Conservation (phyloP, 2,888 invertebrate species). For the Eudasyphora cyanicolor region DNA sequence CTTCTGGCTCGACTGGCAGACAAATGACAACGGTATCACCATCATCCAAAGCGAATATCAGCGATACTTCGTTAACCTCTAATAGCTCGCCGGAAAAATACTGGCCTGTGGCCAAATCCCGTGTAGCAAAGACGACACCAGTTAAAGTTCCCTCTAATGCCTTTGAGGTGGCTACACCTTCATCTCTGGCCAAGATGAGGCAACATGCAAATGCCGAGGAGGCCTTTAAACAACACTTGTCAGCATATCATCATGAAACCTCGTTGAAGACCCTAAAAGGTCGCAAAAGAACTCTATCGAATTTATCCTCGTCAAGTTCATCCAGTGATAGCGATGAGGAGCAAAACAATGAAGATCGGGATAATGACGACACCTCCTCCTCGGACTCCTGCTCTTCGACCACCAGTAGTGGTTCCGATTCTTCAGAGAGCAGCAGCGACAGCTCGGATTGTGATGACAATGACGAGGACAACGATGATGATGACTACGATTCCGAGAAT, state of each 20-base stretch:
- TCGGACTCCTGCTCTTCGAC: slow-evolving; percentile 78
- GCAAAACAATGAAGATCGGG: slow-evolving; percentile 75
- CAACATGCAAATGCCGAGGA: slow-evolving; percentile 48
- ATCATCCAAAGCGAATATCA: slow-evolving; percentile 34
- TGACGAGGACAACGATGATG: slow-evolving; percentile 75
- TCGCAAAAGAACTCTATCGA: slow-evolving; percentile 73
- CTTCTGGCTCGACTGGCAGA: slow-evolving; percentile 37
- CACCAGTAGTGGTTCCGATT: slow-evolving; percentile 76
- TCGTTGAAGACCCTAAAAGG: slow-evolving; percentile 50
- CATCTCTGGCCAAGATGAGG: slow-evolving; percentile 38
- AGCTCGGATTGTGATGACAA: slow-evolving; percentile 76
- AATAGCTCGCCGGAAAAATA: slow-evolving; percentile 53
- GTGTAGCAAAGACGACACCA: slow-evolving; percentile 37
- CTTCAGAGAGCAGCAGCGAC: slow-evolving; percentile 77
- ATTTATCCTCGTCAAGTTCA: slow-evolving; percentile 77
- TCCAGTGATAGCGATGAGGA: slow-evolving; percentile 79
- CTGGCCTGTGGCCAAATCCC: slow-evolving; percentile 39
- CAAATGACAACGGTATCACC: slow-evolving; percentile 42
- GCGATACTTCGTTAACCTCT: slow-evolving; percentile 37
- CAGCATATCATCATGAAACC: slow-evolving; percentile 43
- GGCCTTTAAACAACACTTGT: slow-evolving; percentile 49
- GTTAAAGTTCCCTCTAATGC: slow-evolving; percentile 39
- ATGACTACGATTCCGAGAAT: slow-evolving; percentile 74
- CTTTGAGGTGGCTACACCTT: slow-evolving; percentile 41
- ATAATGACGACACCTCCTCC: slow-evolving; percentile 76